Evolutionary conservation across 2,113 vertebrate genomes (phyloP), one percentile per base, ranked within the genome.

Genomic region (Platichthys stellatus): DNA sequence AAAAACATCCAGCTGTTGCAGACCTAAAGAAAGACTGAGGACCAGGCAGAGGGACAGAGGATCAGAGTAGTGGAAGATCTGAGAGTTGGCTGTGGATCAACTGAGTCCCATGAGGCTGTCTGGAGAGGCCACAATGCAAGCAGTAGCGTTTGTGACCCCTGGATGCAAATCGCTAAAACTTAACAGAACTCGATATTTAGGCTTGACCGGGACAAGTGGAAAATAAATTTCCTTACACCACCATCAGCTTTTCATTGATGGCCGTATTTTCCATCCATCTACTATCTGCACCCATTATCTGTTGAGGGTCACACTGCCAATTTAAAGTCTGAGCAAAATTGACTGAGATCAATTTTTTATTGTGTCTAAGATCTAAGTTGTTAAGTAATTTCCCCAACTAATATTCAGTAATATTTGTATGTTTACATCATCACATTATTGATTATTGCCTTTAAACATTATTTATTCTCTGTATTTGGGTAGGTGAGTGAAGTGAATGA

Each of bases 101-200:
- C 76, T 76, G 79, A 89, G 87, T 24, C 26, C 68, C 87, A 90
- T 54, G 81, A 88, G 87, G 84, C 89, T 72, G 67, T 73, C 74
- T 81, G 75, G 47, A 84, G 84, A 76, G 74, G 78, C 69, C 75
- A 81, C 74, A 79, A 67, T 82, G 82, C 58, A 67, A 86, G 84
- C 79, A 82, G 77, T 69, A 82, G 82, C 63, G 83, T 77, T 76
- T 80, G 81, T 86, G 85, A 89, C 81, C 87, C 80, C 80, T 45
- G 24, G 72, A 85, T 76, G 73, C 76, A 90, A 69, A 92, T 51
- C 72, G 74, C 64, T 51, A 86, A 72, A 81, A 86, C 74, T 26
- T 54, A 40, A 45, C 62, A 63, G 13, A 14, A 20, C n/a, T 63
- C n/a, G 2, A 63, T 11, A 43, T 63, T 13, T 15, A 63, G 14